Evolutionary conservation across 2,888 invertebrate genomes (phyloP).

Genomic region (Melangyna quadrimaculata): DNA sequence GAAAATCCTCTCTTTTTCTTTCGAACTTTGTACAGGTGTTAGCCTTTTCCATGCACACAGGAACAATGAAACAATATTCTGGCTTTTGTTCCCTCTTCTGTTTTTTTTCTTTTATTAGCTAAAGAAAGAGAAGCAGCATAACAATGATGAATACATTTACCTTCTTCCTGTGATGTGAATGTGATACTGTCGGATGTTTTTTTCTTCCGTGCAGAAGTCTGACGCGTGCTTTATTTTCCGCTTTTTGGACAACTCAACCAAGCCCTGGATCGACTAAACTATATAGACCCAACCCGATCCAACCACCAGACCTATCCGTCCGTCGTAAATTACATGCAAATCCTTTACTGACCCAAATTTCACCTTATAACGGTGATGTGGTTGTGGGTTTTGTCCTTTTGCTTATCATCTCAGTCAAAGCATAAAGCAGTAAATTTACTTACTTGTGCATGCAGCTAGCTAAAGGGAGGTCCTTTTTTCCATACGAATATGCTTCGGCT

Average conservation of each 20-base stretch:
- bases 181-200: slow-evolving; percentile 32
- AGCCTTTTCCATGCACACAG: not conserved
- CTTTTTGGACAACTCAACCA: slow-evolving; percentile 11
- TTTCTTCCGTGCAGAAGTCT: slow-evolving; percentile 36
- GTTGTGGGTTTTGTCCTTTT: slow-evolving; percentile 25
- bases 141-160: slow-evolving; percentile 63
- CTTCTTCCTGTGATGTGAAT: slow-evolving; percentile 33
- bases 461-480: slow-evolving; percentile 19
- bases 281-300: not conserved
- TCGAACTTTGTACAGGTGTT: not conserved
- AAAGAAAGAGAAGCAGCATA: not conserved
- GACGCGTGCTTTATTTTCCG: slow-evolving; percentile 66
- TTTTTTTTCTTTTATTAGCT: not conserved
- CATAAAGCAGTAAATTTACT: slow-evolving; percentile 61
- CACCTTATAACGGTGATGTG: slow-evolving; percentile 19
- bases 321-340: slow-evolving; percentile 57
- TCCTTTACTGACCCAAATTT: slow-evolving; percentile 68
- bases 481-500: slow-evolving; percentile 41
- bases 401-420: slow-evolving; percentile 57
- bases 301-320: not conserved
- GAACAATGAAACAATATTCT: slow-evolving; percentile 32
- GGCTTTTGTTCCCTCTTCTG: not conserved
- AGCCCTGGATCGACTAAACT: not conserved
- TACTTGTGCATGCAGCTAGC: not conserved
- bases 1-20: slow-evolving; percentile 39